Conservation (phyloP, 2,797 vertebrate genomes). For the Coccyzus lansbergi region DNA sequence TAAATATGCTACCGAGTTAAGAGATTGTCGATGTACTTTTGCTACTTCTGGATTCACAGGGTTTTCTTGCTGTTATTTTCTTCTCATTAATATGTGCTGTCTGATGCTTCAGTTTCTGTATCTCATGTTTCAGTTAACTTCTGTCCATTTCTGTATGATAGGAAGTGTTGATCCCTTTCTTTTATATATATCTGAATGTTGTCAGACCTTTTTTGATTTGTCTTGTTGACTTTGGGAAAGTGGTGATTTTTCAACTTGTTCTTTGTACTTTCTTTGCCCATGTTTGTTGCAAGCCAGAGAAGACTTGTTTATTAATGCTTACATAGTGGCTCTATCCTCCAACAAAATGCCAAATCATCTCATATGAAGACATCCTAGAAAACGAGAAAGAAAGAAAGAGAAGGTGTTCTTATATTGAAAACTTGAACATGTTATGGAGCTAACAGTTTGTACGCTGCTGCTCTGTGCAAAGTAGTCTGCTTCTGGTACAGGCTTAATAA, state of each 20-base stretch:
- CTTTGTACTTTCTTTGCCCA: neutral
- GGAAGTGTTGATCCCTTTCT: neutral
- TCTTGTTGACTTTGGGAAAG: neutral
- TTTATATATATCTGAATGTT: rapidly evolving
- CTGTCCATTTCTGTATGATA: neutral
- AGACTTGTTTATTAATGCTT: neutral
- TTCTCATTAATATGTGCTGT: neutral
- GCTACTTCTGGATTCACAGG: neutral
- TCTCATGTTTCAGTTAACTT: neutral
- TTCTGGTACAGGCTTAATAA: neutral
- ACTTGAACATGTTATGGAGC: neutral
- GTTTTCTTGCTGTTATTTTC: neutral
- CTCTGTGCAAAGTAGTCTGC: neutral
- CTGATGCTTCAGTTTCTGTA: neutral
- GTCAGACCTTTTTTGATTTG: neutral
- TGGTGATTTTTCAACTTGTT: neutral
- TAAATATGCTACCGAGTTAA: neutral
- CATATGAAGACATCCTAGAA: neutral
- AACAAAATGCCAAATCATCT: neutral
- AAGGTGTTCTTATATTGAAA: neutral
- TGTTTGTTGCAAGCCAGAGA: neutral
- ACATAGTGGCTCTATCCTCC: neutral
- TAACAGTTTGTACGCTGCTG: neutral
- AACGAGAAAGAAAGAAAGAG: neutral
- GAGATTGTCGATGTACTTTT: neutral